Evolutionary conservation across 2,797 vertebrate genomes (phyloP), one percentile per base, ranked within the genome.

Genomic region (Melanotaenia maccullochi): DNA sequence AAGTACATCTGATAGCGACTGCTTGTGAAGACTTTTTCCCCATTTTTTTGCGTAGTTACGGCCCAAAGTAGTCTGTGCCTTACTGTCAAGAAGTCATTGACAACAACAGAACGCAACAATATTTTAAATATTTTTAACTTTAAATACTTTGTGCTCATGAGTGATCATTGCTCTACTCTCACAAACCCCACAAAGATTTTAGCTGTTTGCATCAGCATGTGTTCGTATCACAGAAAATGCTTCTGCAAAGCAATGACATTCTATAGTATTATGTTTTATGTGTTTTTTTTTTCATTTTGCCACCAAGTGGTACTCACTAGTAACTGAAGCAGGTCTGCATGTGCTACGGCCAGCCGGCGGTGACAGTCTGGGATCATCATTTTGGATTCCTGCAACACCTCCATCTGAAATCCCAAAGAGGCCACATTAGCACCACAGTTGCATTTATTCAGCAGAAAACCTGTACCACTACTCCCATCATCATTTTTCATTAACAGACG

Each of bases 281-380:
- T 18, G 40, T 18, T 42, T 13, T 49, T 44, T 38, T 60, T 49
- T 35, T 64, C 28, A 16, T 66, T 18, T n/a, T 49, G 47, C 47
- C 7, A 22, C 8, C 22, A 25, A 5, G 25, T 8, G 38, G 28
- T 69, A 86, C 96, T 97, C 91, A 98, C 97, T 87, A 99, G 82
- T 59, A 98, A 66, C 49, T 97, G 96, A 12, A 84, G 62, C 81
- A 99, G 97, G 60, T 97, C 96, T 13, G 87, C 85, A 14, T 96
- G 94, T 16, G 98, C 98, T 0, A 88, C 77, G 79, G 93, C 90
- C 91, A 99, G 91, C 68, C 97, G 96, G 55, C 96, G 96, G 63
- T 94, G 96, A 85, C 96, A 97, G 87, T 99, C 98, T 20, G 96
- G 97, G 86, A 99, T 94, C 97, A 99, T 99, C 97, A 99, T 99